Conservation (phyloP, 2,797 vertebrate species). For the Psittacula echo region DNA sequence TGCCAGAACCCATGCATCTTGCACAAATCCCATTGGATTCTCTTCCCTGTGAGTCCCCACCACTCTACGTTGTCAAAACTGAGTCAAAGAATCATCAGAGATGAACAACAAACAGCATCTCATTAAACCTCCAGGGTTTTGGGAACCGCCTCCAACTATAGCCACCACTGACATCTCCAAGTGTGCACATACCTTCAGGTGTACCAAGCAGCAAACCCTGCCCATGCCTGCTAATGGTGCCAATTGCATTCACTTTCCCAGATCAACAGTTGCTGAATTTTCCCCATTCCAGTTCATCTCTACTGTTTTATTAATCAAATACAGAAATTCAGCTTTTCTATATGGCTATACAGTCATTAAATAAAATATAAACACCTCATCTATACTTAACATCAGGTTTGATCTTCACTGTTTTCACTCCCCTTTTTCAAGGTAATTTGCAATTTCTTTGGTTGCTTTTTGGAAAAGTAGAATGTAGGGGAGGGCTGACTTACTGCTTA, state of each 20-base stretch:
- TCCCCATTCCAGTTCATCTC: not conserved
- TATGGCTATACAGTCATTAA: not conserved
- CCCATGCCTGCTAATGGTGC: rapidly evolving
- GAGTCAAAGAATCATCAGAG: not conserved
- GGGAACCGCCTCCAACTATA: not conserved
- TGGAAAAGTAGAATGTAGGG: not conserved
- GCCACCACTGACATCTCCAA: rapidly evolving
- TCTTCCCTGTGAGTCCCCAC: not conserved
- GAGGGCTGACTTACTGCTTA: conserved; percentile 23
- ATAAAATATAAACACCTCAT: conserved; percentile 62
- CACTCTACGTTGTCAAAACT: rapidly evolving
- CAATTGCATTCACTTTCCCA: rapidly evolving
- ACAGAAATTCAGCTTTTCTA: not conserved
- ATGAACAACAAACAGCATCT: not conserved
- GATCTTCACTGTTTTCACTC: conserved; percentile 4
- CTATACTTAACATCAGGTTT: conserved; percentile 11
- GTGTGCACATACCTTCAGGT: not conserved
- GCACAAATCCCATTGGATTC: not conserved
- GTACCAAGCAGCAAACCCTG: not conserved
- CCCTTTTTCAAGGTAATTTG: not conserved
- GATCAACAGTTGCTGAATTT: not conserved
- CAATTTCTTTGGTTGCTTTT: conserved; percentile 21
- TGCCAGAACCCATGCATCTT: not conserved
- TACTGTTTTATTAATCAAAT: not conserved
- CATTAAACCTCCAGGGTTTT: not conserved